These are phyloP conservation scores for Chelonia mydas DNA, from an alignment of 2,797 vertebrate species.

Conservation along the genomic window DNA sequence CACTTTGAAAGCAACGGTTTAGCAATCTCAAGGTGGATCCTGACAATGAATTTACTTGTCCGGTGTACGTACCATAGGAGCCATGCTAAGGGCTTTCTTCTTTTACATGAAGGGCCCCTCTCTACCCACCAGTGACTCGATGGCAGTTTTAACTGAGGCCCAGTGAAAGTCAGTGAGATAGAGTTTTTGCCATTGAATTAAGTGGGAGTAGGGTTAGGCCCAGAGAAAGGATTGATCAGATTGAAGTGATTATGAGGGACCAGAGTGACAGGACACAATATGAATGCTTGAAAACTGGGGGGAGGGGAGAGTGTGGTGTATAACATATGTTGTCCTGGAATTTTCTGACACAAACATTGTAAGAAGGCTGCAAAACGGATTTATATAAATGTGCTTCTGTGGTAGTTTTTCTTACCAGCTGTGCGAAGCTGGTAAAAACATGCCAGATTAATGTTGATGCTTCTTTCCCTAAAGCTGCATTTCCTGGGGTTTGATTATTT, in stretches of 20 bases:
- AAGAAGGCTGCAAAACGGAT: background rate
- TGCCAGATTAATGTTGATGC: background rate
- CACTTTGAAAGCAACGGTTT: background rate
- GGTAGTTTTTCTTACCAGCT: background rate
- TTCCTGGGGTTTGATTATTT: background rate
- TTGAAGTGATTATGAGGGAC: background rate
- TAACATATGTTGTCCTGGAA: background rate
- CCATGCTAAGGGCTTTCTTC: background rate
- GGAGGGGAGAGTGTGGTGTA: background rate
- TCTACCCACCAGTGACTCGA: background rate
- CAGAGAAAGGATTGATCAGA: background rate
- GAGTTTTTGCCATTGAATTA: background rate
- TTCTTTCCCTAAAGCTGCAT: background rate
- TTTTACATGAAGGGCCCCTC: background rate
- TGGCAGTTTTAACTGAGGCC: background rate
- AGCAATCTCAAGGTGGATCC: background rate
- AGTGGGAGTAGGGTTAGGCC: background rate
- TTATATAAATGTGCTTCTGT: background rate
- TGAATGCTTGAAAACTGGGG: background rate
- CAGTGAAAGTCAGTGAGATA: background rate
- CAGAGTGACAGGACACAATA: background rate
- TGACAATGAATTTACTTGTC: background rate
- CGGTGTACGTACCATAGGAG: background rate
- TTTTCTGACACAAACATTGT: background rate
- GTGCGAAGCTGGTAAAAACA: background rate